These are phyloP conservation scores for Myotis myotis DNA, from an alignment of 2,797 vertebrate species.

Conservation along the genomic window DNA sequence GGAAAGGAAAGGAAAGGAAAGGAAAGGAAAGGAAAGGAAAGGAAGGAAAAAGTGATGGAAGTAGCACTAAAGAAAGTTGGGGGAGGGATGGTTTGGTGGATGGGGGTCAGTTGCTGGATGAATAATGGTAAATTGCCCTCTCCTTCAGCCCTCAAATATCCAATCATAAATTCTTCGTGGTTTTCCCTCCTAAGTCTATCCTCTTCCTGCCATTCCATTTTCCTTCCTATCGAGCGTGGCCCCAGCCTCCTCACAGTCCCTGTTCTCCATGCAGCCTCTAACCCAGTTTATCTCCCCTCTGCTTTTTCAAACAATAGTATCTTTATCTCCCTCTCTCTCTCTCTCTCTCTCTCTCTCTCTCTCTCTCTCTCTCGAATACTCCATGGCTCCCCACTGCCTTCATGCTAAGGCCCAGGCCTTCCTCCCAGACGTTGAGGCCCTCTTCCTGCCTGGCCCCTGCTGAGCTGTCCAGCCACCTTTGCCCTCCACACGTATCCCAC, in stretches of 20 bases:
- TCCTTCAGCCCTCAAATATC: background rate
- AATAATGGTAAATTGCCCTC: background rate
- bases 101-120: background rate
- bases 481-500: rapidly evolving
- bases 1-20: no score
- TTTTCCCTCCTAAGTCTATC: background rate
- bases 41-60: background rate
- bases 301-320: background rate
- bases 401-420: background rate
- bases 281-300: background rate
- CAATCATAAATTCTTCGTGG: background rate
- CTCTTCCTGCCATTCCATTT: background rate
- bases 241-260: no score
- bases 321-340: background rate
- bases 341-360: background rate
- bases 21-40: background rate
- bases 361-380: background rate
- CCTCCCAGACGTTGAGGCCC: background rate
- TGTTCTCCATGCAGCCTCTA: background rate
- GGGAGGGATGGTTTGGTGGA: background rate
- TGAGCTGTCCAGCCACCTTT: background rate
- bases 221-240: background rate
- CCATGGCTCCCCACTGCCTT: background rate
- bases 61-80: background rate
- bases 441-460: background rate